Percentiles rank a stretch among this genome's conserved stretches.
These are phyloP conservation scores for Alsophila aescularia DNA, from an alignment of 2,888 invertebrate species.

Conservation along the genomic window DNA sequence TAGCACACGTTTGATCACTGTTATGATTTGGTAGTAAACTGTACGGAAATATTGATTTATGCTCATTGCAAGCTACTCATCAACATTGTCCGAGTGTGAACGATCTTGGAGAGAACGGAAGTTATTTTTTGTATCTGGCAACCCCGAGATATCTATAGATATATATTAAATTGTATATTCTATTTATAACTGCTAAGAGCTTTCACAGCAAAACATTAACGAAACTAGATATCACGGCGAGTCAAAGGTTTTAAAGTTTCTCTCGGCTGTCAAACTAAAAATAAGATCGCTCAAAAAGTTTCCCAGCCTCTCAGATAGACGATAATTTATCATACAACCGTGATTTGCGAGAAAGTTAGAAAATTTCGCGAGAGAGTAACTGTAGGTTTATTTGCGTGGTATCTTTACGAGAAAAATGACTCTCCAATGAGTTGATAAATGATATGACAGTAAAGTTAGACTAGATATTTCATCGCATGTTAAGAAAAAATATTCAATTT, in stretches of 20 bases:
- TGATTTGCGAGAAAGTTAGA: constrained; percentile 74
- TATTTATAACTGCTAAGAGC: constrained; percentile 30
- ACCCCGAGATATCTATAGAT: background rate
- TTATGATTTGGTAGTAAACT: constrained; percentile 15
- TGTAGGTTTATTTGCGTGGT: constrained; percentile 61
- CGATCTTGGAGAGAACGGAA: too few species aligned
- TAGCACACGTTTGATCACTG: constrained; percentile 1
- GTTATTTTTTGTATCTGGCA: too few species aligned
- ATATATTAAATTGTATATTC: constrained; percentile 13
- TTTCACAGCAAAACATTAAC: constrained; percentile 35
- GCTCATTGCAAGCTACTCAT: too few species aligned
- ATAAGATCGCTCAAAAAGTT: constrained; percentile 51
- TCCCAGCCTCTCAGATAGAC: constrained; percentile 41
- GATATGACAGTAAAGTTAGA: constrained; percentile 46
- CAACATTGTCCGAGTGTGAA: too few species aligned
- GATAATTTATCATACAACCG: constrained; percentile 70
- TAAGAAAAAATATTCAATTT: background rate
- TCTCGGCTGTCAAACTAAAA: constrained; percentile 50
- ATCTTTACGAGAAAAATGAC: constrained; percentile 69
- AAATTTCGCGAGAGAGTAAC: constrained; percentile 57
- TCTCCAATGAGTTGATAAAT: constrained; percentile 66
- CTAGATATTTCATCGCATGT: background rate
- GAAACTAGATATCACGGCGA: constrained; percentile 36
- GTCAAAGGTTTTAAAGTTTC: constrained; percentile 34
- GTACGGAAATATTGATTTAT: background rate